These are phyloP conservation scores for Penaeus japonicus DNA, from an alignment of 1,140 invertebrate species.

Conservation along the genomic window DNA sequence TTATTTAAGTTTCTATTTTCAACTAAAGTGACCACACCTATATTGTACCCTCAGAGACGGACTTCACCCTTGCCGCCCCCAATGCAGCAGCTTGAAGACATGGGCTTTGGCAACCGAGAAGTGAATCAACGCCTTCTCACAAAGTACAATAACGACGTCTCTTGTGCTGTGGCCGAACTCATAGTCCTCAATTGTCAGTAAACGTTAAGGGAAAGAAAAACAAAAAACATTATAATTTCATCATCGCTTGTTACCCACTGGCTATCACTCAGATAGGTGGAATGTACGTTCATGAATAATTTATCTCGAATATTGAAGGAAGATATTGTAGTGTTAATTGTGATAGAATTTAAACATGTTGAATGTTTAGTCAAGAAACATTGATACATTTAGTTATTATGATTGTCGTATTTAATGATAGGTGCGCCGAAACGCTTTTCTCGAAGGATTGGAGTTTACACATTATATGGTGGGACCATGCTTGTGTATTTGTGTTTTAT, in stretches of 20 bases:
- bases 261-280: not conserved
- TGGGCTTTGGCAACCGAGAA: conserved; percentile 44
- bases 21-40: too few relatives aligned
- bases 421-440: not conserved
- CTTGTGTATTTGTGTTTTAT: conserved; percentile 10
- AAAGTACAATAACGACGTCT: conserved; percentile 46
- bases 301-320: too few relatives aligned
- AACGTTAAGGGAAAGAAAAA: too few relatives aligned
- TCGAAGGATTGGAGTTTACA: not conserved
- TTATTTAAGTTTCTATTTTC: too few relatives aligned
- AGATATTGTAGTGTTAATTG: too few relatives aligned
- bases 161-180: conserved; percentile 48
- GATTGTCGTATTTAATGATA: too few relatives aligned
- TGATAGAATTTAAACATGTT: too few relatives aligned
- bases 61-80: conserved; percentile 14
- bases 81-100: conserved; percentile 47
- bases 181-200: conserved; percentile 44
- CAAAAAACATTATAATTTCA: not conserved
- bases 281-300: not conserved
- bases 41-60: not conserved
- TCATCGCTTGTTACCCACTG: not conserved
- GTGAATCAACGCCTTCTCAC: conserved; percentile 40
- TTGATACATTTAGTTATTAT: too few relatives aligned
- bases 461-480: conserved; percentile 16
- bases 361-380: too few relatives aligned